These are phyloP conservation scores for Argopecten irradians DNA, from an alignment of 1,140 invertebrate genomes.

Conservation along the genomic window DNA sequence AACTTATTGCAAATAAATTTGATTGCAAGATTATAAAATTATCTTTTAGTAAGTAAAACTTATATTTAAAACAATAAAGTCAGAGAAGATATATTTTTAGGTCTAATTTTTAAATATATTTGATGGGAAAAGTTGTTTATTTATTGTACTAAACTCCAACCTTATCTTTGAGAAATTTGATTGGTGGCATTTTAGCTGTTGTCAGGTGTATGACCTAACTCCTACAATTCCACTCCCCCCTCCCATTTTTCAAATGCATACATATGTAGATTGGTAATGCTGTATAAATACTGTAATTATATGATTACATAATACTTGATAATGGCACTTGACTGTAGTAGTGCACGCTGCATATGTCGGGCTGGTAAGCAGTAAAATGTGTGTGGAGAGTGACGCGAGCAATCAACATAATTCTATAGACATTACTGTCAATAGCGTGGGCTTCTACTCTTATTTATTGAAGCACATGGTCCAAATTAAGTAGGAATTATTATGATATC, in stretches of 20 bases:
- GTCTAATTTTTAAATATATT: too few species aligned
- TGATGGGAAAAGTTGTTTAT: too few species aligned
- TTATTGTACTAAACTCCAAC: too few species aligned
- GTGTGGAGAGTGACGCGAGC: background rate
- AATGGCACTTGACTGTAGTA: conserved; percentile 14
- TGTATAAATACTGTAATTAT: conserved; percentile 19
- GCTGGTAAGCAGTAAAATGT: conserved; percentile 9
- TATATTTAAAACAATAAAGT: too few species aligned
- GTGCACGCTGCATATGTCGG: conserved; percentile 5
- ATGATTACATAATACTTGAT: conserved; percentile 23
- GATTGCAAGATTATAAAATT: too few species aligned
- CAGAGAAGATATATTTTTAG: too few species aligned
- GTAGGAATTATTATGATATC: conserved; percentile 23
- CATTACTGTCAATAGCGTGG: conserved; percentile 20
- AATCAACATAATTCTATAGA: conserved; percentile 23
- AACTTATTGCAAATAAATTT: too few species aligned
- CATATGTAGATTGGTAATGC: conserved; percentile 1
- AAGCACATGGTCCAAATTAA: conserved; percentile 17
- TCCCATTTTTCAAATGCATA: conserved; percentile 16
- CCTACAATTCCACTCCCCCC: background rate
- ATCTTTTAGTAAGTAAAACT: too few species aligned
- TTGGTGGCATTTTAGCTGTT: background rate
- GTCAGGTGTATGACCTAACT: conserved; percentile 14
- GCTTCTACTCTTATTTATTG: conserved; percentile 9
- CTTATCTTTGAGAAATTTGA: background rate